phyloP scores from a whole-genome alignment of 2,113 vertebrate species.

The Lonchura striata region DNA sequence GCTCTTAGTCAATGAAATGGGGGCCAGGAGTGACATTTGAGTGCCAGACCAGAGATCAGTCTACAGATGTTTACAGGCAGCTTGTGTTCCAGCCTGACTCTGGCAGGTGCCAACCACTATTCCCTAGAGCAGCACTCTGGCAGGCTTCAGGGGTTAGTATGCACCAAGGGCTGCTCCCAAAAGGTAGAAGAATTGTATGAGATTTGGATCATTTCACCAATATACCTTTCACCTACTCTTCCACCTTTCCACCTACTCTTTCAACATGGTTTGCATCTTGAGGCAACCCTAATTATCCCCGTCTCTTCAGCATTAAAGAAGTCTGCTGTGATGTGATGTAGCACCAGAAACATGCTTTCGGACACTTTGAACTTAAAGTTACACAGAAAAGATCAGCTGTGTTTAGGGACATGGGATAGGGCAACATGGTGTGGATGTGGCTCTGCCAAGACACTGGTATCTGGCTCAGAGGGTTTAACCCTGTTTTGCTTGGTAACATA shows the following conservation, averaged over 20 bases:
- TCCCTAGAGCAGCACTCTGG: neutral
- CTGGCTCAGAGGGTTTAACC: neutral
- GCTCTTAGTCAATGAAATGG: neutral
- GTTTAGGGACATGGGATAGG: neutral
- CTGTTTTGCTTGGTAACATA: neutral
- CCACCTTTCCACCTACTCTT: neutral
- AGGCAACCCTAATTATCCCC: neutral
- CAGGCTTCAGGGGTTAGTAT: rapidly evolving
- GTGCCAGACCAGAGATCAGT: rapidly evolving
- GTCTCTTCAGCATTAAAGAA: neutral
- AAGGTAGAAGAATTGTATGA: neutral
- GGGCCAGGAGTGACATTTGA: neutral
- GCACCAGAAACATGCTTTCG: neutral
- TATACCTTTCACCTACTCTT: neutral
- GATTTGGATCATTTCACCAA: neutral
- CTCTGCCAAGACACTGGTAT: neutral
- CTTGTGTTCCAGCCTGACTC: neutral
- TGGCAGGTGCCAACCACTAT: rapidly evolving
- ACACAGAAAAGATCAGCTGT: neutral
- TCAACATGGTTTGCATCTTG: neutral
- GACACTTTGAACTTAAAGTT: neutral
- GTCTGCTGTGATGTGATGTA: neutral
- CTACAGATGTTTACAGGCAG: neutral
- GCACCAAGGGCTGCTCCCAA: neutral
- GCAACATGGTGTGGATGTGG: neutral